Percentiles rank a stretch among this genome's conserved stretches.
Conservation (phyloP, 2,797 vertebrate genomes). For the Melanotaenia maccullochi region DNA sequence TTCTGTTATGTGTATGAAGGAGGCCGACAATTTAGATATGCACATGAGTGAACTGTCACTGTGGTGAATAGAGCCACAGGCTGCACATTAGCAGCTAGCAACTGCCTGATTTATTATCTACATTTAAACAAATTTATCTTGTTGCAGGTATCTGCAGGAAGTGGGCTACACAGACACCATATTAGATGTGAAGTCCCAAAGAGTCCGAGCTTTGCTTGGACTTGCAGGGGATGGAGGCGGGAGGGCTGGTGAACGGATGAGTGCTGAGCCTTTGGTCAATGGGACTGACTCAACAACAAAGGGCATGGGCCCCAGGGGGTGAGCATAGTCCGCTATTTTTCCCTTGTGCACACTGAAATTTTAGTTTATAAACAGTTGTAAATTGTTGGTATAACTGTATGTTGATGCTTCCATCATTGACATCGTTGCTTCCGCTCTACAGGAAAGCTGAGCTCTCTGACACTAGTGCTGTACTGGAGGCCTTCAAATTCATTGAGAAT, state of each 20-base stretch:
- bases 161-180: slow-evolving; percentile 99
- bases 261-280: slow-evolving; percentile 92
- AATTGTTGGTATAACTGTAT: not conserved
- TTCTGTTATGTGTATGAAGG: not conserved
- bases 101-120: not conserved
- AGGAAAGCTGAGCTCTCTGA: slow-evolving; percentile 96
- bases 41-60: not conserved
- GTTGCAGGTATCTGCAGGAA: slow-evolving; percentile 94
- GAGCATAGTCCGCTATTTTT: slow-evolving; percentile 25
- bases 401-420: slow-evolving; percentile 1
- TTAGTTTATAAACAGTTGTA: not conserved
- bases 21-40: not conserved
- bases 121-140: not conserved
- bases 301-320: slow-evolving; percentile 90
- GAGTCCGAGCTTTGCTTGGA: slow-evolving; percentile 91
- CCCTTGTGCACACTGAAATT: not conserved
- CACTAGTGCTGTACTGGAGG: slow-evolving; percentile 91
- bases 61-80: not conserved
- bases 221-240: slow-evolving; percentile 89
- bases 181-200: slow-evolving; percentile 96
- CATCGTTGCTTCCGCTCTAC: slow-evolving; percentile 15
- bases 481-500: slow-evolving; percentile 97
- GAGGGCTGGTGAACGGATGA: slow-evolving; percentile 84
- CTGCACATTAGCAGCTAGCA: not conserved
- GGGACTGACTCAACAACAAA: slow-evolving; percentile 90